These are phyloP conservation scores for Actenoides hombroni DNA, from an alignment of 2,113 vertebrate genomes.

Conservation along the genomic window DNA sequence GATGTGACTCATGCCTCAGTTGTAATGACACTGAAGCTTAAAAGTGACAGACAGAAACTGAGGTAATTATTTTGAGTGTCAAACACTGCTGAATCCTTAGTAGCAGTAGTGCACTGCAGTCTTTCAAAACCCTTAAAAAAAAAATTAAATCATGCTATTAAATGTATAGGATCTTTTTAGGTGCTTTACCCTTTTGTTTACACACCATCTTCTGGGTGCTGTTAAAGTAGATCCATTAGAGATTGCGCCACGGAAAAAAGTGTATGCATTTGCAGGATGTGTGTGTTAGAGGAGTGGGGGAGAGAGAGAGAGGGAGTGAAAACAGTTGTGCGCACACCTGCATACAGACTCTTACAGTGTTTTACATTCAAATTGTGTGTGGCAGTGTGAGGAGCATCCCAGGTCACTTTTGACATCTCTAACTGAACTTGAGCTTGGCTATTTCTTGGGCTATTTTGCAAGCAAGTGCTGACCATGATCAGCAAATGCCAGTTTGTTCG, in stretches of 20 bases:
- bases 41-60: conserved; percentile 9
- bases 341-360: neutral
- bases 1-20: neutral
- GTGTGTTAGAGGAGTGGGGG: neutral
- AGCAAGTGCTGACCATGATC: neutral
- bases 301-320: neutral
- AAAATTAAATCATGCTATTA: neutral
- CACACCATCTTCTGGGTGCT: neutral
- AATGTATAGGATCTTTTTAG: neutral
- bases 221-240: neutral
- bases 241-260: neutral
- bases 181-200: neutral
- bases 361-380: neutral
- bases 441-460: neutral
- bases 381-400: neutral
- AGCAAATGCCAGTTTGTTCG: neutral
- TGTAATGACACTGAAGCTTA: conserved; percentile 11
- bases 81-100: neutral
- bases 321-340: neutral
- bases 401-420: neutral
- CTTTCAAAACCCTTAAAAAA: neutral
- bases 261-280: neutral
- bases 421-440: neutral
- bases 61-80: neutral
- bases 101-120: neutral